phyloP scores from a whole-genome alignment of 1,140 invertebrate species.

The Brachionus calyciflorus region DNA sequence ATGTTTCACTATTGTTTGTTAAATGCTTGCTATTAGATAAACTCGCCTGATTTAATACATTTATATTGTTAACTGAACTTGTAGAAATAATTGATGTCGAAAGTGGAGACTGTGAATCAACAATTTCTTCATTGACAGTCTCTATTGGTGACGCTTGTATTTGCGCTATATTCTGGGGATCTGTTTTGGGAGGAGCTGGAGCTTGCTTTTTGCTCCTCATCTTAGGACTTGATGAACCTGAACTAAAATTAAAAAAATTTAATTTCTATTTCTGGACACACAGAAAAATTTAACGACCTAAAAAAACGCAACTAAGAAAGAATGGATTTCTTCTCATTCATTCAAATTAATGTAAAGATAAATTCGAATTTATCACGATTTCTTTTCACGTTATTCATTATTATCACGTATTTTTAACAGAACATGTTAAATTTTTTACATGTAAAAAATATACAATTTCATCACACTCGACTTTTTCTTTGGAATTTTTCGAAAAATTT shows the following conservation, averaged over 20 bases:
- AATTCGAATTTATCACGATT: not conserved
- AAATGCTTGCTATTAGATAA: conserved; percentile 11
- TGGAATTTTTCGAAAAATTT: too few species aligned
- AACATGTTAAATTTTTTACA: too few species aligned
- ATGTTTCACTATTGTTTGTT: conserved; percentile 16
- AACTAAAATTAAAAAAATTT: too few species aligned
- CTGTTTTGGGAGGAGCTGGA: conserved; percentile 13
- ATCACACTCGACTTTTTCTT: too few species aligned
- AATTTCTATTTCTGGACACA: too few species aligned
- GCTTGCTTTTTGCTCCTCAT: conserved; percentile 41
- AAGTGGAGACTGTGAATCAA: not conserved
- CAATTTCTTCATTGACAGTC: conserved; percentile 7
- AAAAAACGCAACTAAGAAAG: not conserved
- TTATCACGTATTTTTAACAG: too few species aligned
- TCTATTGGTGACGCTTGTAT: not conserved
- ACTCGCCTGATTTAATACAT: not conserved
- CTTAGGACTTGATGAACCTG: conserved; percentile 35
- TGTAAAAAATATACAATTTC: too few species aligned
- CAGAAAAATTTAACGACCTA: too few species aligned
- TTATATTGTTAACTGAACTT: not conserved
- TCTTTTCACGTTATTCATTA: too few species aligned
- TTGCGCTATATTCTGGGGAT: not conserved
- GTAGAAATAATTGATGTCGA: conserved; percentile 24
- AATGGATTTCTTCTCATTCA: too few species aligned
- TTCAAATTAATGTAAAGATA: not conserved